Conservation (phyloP, 2,113 vertebrate species). For the Pterocles burchelli region DNA sequence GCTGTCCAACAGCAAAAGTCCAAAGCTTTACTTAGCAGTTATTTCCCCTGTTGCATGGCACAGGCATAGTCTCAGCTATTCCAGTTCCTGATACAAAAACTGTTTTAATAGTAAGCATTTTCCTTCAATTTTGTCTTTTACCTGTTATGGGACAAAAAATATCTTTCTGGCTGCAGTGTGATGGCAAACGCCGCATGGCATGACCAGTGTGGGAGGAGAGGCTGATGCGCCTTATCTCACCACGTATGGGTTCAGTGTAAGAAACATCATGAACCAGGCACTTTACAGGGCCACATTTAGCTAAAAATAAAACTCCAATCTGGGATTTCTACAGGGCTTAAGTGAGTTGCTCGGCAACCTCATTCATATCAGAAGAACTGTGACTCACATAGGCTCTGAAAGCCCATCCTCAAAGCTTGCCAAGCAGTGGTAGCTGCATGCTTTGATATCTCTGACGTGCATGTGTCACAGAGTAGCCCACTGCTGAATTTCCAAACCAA, state of each 20-base stretch:
- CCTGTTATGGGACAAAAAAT: background rate
- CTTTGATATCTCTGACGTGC: background rate
- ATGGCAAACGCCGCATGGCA: background rate
- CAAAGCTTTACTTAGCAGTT: background rate
- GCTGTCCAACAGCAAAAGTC: background rate
- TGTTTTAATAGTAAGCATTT: background rate
- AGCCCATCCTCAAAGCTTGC: background rate
- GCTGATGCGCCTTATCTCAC: background rate
- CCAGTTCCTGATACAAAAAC: background rate
- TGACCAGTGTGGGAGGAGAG: background rate
- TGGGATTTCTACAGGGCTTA: slow-evolving; percentile 22
- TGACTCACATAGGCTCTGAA: background rate
- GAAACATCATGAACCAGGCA: background rate
- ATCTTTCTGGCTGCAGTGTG: background rate
- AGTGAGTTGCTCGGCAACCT: slow-evolving; percentile 28
- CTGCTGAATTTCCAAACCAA: background rate
- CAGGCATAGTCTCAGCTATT: background rate
- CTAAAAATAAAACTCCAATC: slow-evolving; percentile 34
- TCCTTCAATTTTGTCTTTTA: background rate
- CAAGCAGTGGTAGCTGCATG: background rate
- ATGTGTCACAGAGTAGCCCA: background rate
- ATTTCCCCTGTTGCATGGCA: background rate
- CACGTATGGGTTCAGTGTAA: background rate
- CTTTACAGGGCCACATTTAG: background rate
- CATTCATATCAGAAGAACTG: background rate